Conservation (phyloP, 2,797 vertebrate species). For the Galagoides demidoff region DNA sequence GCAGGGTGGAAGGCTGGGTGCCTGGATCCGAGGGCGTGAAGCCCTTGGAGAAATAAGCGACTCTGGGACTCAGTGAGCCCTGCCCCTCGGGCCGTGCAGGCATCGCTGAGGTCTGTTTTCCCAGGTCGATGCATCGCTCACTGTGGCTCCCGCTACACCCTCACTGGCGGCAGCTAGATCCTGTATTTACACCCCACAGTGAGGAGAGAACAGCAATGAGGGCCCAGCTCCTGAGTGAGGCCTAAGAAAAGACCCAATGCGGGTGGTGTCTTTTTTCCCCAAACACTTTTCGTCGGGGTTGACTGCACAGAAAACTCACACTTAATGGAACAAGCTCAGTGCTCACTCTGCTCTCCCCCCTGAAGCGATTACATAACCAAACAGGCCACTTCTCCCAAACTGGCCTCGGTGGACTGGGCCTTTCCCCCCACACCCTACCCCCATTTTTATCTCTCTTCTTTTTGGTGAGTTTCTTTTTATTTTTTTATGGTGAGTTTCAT, state of each 20-base stretch:
- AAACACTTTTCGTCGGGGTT: not conserved
- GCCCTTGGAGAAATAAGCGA: fast-evolving
- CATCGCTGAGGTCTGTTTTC: not conserved
- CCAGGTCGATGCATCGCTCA: fast-evolving
- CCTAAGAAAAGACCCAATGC: fast-evolving
- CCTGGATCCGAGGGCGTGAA: fast-evolving
- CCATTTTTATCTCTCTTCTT: not conserved
- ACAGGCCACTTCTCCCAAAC: constrained; percentile 51
- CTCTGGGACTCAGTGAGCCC: too few relatives aligned
- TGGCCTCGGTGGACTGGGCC: not conserved
- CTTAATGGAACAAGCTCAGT: not conserved
- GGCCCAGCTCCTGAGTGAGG: not conserved
- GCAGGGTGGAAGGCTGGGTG: not conserved
- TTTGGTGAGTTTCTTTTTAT: not conserved
- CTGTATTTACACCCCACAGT: fast-evolving
- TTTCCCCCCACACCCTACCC: not conserved
- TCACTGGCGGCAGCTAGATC: too few relatives aligned
- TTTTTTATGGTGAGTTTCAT: constrained; percentile 81
- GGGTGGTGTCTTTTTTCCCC: not conserved
- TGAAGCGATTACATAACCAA: not conserved
- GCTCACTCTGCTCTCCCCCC: not conserved
- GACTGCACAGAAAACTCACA: not conserved
- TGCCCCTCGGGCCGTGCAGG: fast-evolving
- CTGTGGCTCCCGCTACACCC: not conserved
- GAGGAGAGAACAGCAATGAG: too few relatives aligned